Evolutionary conservation across 2,888 invertebrate genomes (phyloP), one percentile per base, ranked within the genome.

Genomic region (Helobdella robusta): DNA sequence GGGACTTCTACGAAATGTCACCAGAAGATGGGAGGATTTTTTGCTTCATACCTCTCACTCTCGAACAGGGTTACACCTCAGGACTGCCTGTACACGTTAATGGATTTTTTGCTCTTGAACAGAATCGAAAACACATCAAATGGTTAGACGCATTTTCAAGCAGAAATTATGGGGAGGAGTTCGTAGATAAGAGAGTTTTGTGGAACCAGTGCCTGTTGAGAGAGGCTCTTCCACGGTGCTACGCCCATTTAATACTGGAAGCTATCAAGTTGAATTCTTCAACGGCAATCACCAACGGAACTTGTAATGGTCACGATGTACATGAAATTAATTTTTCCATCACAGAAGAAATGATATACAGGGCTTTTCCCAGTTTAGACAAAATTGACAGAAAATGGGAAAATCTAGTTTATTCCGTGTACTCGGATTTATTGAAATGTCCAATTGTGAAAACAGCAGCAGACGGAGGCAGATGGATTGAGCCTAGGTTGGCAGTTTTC

Each of bases 11-110:
- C n/a, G 46, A 64, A 25, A n/a, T 62, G 50, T 35, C 34, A 6
- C 20, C 35, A 6, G 48, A 28, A 18, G 68, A 69, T 28, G 76
- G 77, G 20, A 75, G 75, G 30, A 68, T 76, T 8, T 77, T 75
- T 67, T 77, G 76, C 65, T 76, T 76, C 67, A 69, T 77, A 32
- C 77, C 77, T 15, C 70, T 77, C 32, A 74, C 76, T 5, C 62
- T 71, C 54, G 74, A 74, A 62, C 67, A 69, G 11, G 67, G 70
- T 52, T 72, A 70, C 54, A 67, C 71, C 28, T 76, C 76, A 1
- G 77, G 77, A 11, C 72, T 77, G 11, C 76, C 77, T 1, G 72
- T 77, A 3, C 76, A 77, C 65, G 70, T 78, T 18, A 76, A 76
- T 67, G 77, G 76, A 3, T 75, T 72, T 67, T 77, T 77, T 69